Percentiles rank a stretch among this genome's conserved stretches.
These are phyloP conservation scores for Cyanoderma ruficeps DNA, from an alignment of 2,113 vertebrate genomes.

Conservation along the genomic window DNA sequence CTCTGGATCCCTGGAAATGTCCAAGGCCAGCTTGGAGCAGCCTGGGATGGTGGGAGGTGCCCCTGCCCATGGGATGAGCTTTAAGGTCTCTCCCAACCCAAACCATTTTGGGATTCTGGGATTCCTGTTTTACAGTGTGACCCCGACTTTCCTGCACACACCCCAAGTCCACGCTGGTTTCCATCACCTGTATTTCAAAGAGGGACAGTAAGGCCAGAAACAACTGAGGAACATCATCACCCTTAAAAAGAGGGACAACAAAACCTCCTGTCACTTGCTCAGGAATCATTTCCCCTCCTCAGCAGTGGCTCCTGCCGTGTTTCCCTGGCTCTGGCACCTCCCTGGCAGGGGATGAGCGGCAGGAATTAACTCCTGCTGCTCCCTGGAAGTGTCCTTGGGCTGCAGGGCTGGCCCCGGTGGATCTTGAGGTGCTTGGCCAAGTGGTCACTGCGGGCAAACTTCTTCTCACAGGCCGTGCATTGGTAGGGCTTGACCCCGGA, in stretches of 20 bases:
- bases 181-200: background rate
- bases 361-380: constrained; percentile 60
- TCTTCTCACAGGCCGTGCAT: constrained; percentile 84
- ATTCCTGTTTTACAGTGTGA: fast-evolving
- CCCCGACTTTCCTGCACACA: background rate
- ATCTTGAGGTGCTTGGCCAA: constrained; percentile 87
- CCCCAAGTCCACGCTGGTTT: background rate
- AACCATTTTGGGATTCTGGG: background rate
- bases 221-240: background rate
- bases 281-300: background rate
- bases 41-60: background rate
- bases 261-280: fast-evolving
- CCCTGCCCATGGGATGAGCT: background rate
- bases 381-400: constrained; percentile 67
- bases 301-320: fast-evolving
- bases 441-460: constrained; percentile 88
- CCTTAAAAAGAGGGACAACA: background rate
- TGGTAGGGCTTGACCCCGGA: constrained; percentile 86
- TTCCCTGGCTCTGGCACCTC: background rate
- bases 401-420: constrained; percentile 77
- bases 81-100: background rate
- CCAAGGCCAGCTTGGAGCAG: background rate
- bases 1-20: background rate
- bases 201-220: background rate
- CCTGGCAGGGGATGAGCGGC: background rate